phyloP scores from a whole-genome alignment of 2,888 invertebrate genomes.

The Drosophila fulvimacula region DNA sequence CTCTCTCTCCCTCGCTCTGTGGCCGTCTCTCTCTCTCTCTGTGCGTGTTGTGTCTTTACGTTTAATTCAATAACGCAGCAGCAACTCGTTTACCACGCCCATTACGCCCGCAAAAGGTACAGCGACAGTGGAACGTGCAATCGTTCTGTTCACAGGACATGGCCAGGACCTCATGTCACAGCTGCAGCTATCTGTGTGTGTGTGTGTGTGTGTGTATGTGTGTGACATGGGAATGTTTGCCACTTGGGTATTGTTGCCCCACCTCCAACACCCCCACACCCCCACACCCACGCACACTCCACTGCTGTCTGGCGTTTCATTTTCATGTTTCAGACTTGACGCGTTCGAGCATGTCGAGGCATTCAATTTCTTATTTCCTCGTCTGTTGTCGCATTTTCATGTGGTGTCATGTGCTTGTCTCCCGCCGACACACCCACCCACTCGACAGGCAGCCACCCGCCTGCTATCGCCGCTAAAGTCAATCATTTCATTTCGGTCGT shows the following conservation, averaged over 20 bases:
- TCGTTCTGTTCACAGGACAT: constrained; percentile 27
- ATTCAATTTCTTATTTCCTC: constrained; percentile 68
- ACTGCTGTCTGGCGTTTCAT: constrained; percentile 37
- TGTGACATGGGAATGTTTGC: constrained; percentile 48
- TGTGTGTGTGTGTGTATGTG: constrained; percentile 14
- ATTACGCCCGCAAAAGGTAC: constrained; percentile 46
- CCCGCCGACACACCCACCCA: not conserved
- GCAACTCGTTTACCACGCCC: constrained; percentile 58
- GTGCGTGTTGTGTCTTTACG: constrained; percentile 28
- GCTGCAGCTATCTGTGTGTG: constrained; percentile 33
- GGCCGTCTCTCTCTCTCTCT: not conserved
- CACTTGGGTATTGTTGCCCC: constrained; percentile 31
- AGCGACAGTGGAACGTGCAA: constrained; percentile 32
- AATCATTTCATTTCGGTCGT: constrained; percentile 46
- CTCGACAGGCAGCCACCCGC: not conserved
- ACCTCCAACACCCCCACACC: not conserved
- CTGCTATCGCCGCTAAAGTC: constrained; percentile 8
- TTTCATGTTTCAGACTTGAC: constrained; percentile 52
- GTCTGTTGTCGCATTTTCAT: constrained; percentile 68
- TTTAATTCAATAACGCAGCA: constrained; percentile 74
- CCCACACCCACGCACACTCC: not conserved
- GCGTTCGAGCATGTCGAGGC: constrained; percentile 60
- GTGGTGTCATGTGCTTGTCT: constrained; percentile 55
- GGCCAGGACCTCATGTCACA: constrained; percentile 22
- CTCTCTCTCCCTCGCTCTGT: not conserved